A percentile compares a stretch with the other conserved stretches of the same genome.
Conservation (phyloP, 2,113 vertebrate genomes). For the Procavia capensis region DNA sequence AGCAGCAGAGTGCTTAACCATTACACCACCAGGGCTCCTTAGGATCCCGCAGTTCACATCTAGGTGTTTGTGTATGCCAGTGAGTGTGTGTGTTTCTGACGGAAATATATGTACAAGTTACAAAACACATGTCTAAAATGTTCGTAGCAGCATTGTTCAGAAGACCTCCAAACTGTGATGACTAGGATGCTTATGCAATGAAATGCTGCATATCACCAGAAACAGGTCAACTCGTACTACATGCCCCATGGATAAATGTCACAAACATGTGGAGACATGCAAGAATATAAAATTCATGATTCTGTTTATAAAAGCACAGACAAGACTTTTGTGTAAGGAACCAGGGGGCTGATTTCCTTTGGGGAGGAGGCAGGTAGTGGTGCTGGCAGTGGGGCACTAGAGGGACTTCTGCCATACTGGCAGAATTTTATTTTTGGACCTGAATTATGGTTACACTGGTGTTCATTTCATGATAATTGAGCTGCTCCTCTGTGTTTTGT, state of each 20-base stretch:
- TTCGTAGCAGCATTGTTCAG: neutral
- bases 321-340: neutral
- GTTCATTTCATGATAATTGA: neutral
- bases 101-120: neutral
- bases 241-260: no score
- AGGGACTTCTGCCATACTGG: neutral
- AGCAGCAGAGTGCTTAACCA: no score
- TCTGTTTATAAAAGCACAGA: neutral
- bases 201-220: neutral
- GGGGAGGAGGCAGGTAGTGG: no score
- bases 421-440: neutral
- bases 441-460: neutral
- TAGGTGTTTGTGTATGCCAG: neutral
- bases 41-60: neutral
- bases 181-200: no score
- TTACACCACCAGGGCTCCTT: no score
- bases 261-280: neutral
- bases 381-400: neutral
- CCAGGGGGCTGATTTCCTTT: neutral
- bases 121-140: neutral
- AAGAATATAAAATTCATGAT: neutral
- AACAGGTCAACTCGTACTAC: neutral
- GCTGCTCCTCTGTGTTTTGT: neutral
- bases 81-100: no score
- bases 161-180: neutral